phyloP scores from a whole-genome alignment of 2,888 invertebrate genomes.

The Drosophila seclusa region DNA sequence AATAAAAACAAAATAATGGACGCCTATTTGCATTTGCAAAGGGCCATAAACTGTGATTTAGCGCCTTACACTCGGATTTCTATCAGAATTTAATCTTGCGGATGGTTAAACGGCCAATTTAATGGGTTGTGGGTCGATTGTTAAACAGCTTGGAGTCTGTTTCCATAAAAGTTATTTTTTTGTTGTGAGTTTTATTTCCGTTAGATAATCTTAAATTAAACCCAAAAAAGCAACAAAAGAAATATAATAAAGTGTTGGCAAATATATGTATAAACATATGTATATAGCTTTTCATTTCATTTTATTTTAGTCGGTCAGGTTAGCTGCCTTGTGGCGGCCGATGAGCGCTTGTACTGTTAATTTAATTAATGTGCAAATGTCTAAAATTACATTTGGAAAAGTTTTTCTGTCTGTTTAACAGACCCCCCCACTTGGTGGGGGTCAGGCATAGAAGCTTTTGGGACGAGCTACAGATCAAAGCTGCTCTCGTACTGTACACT shows the following conservation, averaged over 20 bases:
- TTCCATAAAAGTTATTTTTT: constrained; percentile 7
- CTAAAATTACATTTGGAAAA: constrained; percentile 66
- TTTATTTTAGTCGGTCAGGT: constrained; percentile 28
- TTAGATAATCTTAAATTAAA: constrained; percentile 19
- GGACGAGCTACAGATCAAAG: constrained; percentile 69
- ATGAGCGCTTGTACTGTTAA: constrained; percentile 62
- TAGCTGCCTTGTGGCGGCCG: constrained; percentile 38
- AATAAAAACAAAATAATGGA: constrained; percentile 55
- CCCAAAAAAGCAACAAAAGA: neutral
- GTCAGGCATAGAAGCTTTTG: constrained; percentile 48
- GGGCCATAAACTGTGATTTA: constrained; percentile 65
- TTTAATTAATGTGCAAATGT: constrained; percentile 71
- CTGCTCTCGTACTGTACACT: constrained; percentile 48
- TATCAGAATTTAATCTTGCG: constrained; percentile 54
- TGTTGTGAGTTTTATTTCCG: constrained; percentile 12
- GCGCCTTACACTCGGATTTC: constrained; percentile 35
- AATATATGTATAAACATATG: constrained; percentile 3
- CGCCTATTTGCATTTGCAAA: constrained; percentile 37
- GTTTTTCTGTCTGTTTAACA: constrained; percentile 55
- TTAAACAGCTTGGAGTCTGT: constrained; percentile 17
- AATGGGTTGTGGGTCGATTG: constrained; percentile 52
- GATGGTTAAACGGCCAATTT: constrained; percentile 46
- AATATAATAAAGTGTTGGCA: constrained; percentile 17
- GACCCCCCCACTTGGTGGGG: constrained; percentile 44
- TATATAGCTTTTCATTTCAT: constrained; percentile 18